Base-by-base conservation (phyloP, 2,113 vertebrate species). In the Chaetodon auriga region DNA sequence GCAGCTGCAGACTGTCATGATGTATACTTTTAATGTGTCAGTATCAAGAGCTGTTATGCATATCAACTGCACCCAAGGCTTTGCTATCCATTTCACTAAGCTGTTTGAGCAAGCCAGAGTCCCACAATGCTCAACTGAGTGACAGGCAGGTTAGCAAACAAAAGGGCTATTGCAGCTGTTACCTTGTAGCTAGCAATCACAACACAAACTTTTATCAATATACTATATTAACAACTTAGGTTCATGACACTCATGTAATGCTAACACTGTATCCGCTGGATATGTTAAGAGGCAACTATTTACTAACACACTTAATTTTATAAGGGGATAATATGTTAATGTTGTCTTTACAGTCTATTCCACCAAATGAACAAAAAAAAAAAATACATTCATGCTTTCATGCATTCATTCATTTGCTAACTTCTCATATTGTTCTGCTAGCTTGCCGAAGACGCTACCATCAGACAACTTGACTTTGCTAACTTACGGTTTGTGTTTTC, bases 1-100 rank as follows among this genome's bases (percentile, higher is more conserved):
- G 49, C 82, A 83, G 72, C 35, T 78, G 43, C 41, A 71, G 30
- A 65, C 63, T 78, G 75, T 79, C 83, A 73, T 64, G 35, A 75
- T 38, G 51, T 61, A 70, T 58, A 73, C 57, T 77, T 82, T 61
- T 25, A 69, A 81, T 43, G n/a, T 65, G 49, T 38, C 78, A 41
- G 23, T 41, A 54, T 41, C 18, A 25, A 14, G 30, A 63, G 68
- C 46, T 55, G 15, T 66, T 48, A 64, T 43, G 54, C 61, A 72
- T 62, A n/a, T 84, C 78, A 82, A 38, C 66, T 68, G 23, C 35
- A 68, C 46, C 70, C 62, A 70, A 80, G 65, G 79, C 62, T 43
- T 57, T 30, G 30, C 30, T 30, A 30, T 30, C 30, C 30, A 30
- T 30, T 30, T 30, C 30, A 30, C 30, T 30, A 1, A 30, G 30